These are phyloP conservation scores for Bursaphelenchus okinawaensis DNA, from an alignment of 2,888 invertebrate genomes.

Conservation along the genomic window DNA sequence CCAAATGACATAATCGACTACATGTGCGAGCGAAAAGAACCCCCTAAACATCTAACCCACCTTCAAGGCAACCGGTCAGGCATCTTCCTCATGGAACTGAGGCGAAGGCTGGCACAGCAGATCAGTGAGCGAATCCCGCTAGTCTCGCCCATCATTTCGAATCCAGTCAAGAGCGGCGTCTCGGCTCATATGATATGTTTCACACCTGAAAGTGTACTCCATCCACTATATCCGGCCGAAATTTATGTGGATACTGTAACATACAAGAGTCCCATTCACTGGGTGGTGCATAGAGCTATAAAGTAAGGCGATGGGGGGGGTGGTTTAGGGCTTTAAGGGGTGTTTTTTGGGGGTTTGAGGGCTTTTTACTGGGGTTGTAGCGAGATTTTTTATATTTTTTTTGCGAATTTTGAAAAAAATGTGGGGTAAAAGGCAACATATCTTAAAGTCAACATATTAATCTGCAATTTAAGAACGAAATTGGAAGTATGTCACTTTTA, in stretches of 20 bases:
- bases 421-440: too few relatives aligned
- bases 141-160: slow-evolving; percentile 28
- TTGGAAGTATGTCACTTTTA: too few relatives aligned
- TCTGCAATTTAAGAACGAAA: too few relatives aligned
- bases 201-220: slow-evolving; percentile 53
- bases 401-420: too few relatives aligned
- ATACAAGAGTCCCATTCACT: slow-evolving; percentile 47
- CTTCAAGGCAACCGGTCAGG: slow-evolving; percentile 52
- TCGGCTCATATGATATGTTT: slow-evolving; percentile 54
- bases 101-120: slow-evolving; percentile 36
- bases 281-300: slow-evolving; percentile 39
- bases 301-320: slow-evolving; percentile 35
- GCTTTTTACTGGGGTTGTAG: too few relatives aligned
- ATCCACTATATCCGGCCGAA: slow-evolving; percentile 53
- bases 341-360: too few relatives aligned
- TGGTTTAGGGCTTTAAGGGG: neutral
- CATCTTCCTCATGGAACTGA: slow-evolving; percentile 51
- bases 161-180: slow-evolving; percentile 18
- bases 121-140: slow-evolving; percentile 39
- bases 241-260: slow-evolving; percentile 24
- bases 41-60: slow-evolving; percentile 32
- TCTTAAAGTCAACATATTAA: too few relatives aligned
- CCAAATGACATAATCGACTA: slow-evolving; percentile 42
- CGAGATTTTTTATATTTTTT: too few relatives aligned
- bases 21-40: slow-evolving; percentile 40